Evolutionary conservation across 2,113 vertebrate genomes (phyloP), one percentile per base, ranked within the genome.

Genomic region (Chlamydotis undulata): DNA sequence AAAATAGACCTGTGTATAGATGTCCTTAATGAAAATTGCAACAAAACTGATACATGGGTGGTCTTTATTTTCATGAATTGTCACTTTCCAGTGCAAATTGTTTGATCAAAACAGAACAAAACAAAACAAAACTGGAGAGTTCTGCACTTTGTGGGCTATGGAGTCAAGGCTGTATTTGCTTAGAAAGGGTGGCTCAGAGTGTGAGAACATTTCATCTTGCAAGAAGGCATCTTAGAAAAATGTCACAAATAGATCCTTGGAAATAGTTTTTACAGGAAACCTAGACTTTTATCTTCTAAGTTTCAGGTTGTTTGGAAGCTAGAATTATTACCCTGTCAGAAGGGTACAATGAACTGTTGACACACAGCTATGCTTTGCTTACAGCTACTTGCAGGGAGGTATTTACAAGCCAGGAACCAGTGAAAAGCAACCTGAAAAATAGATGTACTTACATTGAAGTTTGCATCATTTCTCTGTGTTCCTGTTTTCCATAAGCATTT

Each of bases 261-360:
- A 90, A 31, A 43, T 39, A 77, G 41, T 49, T 94, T 87, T 91
- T 86, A 45, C 31, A 64, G 37, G 41, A 78, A 94, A 75, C 14
- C 7, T 8, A 63, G 75, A 56, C 50, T 59, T 86, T 29, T 83
- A 26, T 70, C 35, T 47, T 94, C 67, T 41, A 64, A 82, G 47
- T 92, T 95, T 79, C 43, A 74, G 68, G 28, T 86, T 90, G 31
- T 82, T 94, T 76, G 71, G 56, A 91, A 70, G 41, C 47, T 60
- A 70, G 56, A 94, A 84, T 79, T 90, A 85, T 68, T 92, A 49
- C 29, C 14, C 47, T 95, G 67, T 89, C 56, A 80, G 77, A 92
- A 59, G 19, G 28, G 31, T 77, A 50, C 60, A 89, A 85, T 83
- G 63, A 73, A 68, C 57, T 75, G 23, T 83, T 93, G 86, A 92